phyloP scores from a whole-genome alignment of 2,888 invertebrate genomes.

The Neoitamus cyanurus region DNA sequence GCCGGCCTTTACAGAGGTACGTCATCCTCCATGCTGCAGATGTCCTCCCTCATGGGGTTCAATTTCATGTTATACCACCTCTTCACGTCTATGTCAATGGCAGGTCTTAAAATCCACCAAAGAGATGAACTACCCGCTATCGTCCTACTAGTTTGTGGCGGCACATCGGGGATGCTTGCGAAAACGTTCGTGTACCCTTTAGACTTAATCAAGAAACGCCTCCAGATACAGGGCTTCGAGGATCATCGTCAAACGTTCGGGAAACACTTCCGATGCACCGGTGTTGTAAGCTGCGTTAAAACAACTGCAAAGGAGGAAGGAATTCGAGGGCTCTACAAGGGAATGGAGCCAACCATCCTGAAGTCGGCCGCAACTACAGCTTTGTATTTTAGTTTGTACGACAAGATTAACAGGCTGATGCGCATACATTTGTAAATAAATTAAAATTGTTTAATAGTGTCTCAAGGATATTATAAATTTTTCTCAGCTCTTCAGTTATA shows the following conservation, averaged over 20 bases:
- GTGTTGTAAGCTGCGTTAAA: conserved; percentile 75
- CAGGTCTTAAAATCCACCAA: conserved; percentile 60
- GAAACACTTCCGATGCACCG: conserved; percentile 77
- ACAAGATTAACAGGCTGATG: conserved; percentile 69
- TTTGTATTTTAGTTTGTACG: conserved; percentile 89
- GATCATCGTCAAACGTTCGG: conserved; percentile 78
- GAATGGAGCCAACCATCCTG: conserved; percentile 85
- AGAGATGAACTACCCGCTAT: conserved; percentile 62
- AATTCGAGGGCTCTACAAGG: conserved; percentile 80
- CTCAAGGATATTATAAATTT: too few relatives aligned
- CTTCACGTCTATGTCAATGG: conserved; percentile 71
- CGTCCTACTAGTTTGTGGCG: conserved; percentile 73
- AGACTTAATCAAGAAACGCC: conserved; percentile 87
- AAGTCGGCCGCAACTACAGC: conserved; percentile 90
- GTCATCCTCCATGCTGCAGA: conserved; percentile 83
- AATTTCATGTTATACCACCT: conserved; percentile 91
- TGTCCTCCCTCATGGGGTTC: conserved; percentile 89
- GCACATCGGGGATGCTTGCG: conserved; percentile 79
- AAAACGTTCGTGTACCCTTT: conserved; percentile 90
- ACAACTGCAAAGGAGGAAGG: conserved; percentile 78
- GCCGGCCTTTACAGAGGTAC: conserved; percentile 85
- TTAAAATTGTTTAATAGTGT: too few relatives aligned
- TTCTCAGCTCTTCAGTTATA: too few relatives aligned
- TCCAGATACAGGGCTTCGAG: conserved; percentile 89
- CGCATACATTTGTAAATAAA: neutral